These are phyloP conservation scores for Nematopogon swammerdamellus DNA, from an alignment of 2,888 invertebrate species.

Conservation along the genomic window DNA sequence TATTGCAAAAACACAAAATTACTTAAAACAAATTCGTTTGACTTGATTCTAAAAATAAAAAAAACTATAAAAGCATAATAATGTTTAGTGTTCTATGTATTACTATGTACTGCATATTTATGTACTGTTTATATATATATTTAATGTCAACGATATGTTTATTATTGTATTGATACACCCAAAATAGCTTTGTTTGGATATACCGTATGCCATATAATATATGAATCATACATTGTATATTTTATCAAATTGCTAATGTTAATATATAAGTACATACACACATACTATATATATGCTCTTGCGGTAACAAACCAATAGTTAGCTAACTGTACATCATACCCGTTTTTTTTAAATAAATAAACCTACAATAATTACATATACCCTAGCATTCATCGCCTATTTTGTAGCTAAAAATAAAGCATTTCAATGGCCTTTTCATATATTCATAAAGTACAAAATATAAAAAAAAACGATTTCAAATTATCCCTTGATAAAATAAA, in stretches of 20 bases:
- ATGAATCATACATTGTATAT: background rate
- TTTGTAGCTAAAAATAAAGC: background rate
- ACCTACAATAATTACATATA: no score
- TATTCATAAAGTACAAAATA: no score
- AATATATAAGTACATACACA: slow-evolving; percentile 8
- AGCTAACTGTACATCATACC: slow-evolving; percentile 47
- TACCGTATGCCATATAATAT: background rate
- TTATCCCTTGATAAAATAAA: no score
- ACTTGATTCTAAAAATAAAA: no score
- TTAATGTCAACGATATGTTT: background rate
- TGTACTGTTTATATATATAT: no score
- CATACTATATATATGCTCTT: slow-evolving; percentile 38
- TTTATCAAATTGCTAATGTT: background rate
- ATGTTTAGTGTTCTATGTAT: no score
- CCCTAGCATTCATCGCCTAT: no score
- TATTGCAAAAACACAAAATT: no score
- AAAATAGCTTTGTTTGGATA: no score
- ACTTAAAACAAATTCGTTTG: no score
- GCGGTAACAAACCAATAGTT: slow-evolving; percentile 36
- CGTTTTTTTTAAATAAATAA: slow-evolving; percentile 49
- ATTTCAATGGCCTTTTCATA: background rate
- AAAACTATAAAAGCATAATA: no score
- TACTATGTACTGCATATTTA: no score
- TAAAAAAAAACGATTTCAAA: background rate
- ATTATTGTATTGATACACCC: background rate